Conservation (phyloP, 92 coral and sea anemone species). For the Porites cylindrica region DNA sequence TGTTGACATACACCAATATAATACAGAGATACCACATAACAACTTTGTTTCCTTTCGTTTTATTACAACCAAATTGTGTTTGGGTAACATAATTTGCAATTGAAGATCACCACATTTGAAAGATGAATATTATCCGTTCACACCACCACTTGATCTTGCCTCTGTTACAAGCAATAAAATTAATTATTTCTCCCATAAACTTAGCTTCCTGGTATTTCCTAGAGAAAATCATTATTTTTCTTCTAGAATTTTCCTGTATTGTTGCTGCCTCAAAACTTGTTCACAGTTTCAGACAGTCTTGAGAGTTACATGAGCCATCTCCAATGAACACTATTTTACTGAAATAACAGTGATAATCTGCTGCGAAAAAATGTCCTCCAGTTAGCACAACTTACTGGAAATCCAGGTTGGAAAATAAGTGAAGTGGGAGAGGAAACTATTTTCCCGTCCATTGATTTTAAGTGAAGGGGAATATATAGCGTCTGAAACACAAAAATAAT, state of each 20-base stretch:
- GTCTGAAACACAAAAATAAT: constrained; percentile 58
- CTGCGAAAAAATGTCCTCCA: neutral
- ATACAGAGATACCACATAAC: neutral
- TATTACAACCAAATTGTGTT: no score
- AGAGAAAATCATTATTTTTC: no score
- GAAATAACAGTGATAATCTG: no score
- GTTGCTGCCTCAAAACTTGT: neutral
- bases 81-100: no score
- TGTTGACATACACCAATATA: neutral
- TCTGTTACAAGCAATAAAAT: no score
- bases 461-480: constrained; percentile 77
- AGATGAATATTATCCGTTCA: no score
- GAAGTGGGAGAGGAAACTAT: constrained; percentile 75
- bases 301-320: no score
- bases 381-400: constrained; percentile 80
- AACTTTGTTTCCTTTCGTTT: no score
- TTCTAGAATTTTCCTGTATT: neutral
- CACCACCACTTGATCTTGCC: no score
- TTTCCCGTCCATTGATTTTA: constrained; percentile 95
- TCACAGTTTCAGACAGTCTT: neutral
- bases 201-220: no score
- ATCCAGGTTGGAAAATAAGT: constrained; percentile 82
- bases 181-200: no score
- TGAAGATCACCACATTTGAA: no score
- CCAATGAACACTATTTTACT: neutral